Evolutionary conservation across 2,113 vertebrate species (phyloP).

Genomic region (Myocastor coypus): DNA sequence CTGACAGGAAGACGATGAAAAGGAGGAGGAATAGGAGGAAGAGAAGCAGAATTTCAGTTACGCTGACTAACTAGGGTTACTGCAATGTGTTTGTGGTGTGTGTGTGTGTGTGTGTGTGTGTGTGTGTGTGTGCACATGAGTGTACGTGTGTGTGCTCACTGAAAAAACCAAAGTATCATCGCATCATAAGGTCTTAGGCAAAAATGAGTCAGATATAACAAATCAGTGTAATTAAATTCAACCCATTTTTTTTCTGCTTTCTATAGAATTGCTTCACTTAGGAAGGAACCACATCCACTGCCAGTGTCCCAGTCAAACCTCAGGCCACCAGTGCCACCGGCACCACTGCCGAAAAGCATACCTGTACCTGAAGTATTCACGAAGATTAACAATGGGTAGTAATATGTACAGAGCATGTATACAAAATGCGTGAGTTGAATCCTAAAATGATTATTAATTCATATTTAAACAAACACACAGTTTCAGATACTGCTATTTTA

Average conservation of each 20-base stretch:
- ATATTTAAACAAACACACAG: neutral
- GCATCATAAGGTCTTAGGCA: neutral
- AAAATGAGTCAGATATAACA: neutral
- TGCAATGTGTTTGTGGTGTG: neutral
- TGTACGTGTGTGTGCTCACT: neutral
- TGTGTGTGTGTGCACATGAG: neutral
- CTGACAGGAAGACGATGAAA: neutral
- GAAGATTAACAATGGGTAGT: neutral
- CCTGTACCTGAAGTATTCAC: neutral
- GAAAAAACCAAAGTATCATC: neutral
- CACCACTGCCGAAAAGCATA: neutral
- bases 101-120: neutral
- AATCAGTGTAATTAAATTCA: neutral
- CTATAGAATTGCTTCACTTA: neutral
- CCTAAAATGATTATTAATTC: neutral
- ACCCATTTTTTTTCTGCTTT: neutral
- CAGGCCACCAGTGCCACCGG: neutral
- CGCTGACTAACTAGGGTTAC: neutral
- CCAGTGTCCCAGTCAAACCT: neutral
- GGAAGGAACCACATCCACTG: neutral
- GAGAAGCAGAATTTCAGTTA: neutral
- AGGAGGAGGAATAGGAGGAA: neutral
- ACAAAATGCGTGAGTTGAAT: neutral
- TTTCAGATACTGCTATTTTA: neutral
- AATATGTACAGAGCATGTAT: neutral